Evolutionary conservation across 2,797 vertebrate genomes (phyloP).

Genomic region (Garrulus glandarius): DNA sequence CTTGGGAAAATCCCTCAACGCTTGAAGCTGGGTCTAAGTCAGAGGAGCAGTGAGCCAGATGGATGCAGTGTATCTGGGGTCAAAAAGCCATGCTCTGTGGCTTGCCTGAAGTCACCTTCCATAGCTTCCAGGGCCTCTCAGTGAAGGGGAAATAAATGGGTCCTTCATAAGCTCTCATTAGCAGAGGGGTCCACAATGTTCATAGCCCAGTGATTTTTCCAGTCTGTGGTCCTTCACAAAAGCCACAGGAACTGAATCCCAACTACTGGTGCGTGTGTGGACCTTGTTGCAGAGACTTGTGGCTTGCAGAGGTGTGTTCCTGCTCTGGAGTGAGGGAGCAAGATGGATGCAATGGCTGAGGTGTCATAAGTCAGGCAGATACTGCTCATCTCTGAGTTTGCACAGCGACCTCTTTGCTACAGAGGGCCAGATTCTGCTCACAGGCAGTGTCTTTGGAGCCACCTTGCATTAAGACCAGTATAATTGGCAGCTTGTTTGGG

Average conservation of each 20-base stretch:
- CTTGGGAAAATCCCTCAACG: not conserved
- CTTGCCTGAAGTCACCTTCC: not conserved
- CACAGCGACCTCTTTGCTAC: not conserved
- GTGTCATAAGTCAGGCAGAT: not conserved
- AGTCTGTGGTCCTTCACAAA: not conserved
- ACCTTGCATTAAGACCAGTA: not conserved
- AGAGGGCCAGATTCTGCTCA: not conserved
- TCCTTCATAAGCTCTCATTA: not conserved
- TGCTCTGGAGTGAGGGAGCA: not conserved
- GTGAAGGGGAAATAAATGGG: not conserved
- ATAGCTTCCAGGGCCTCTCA: not conserved
- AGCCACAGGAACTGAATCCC: not conserved
- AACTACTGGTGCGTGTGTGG: rapidly evolving
- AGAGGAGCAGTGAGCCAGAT: not conserved
- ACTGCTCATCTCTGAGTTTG: not conserved
- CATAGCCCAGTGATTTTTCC: not conserved
- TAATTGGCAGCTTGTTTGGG: not conserved
- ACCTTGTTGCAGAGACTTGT: not conserved
- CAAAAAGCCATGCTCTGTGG: not conserved
- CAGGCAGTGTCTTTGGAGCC: not conserved
- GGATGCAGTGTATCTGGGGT: not conserved
- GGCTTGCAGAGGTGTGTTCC: not conserved
- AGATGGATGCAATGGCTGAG: not conserved
- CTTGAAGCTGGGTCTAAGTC: not conserved
- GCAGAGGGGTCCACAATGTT: not conserved